Conservation (phyloP, 1,140 invertebrate species). For the Anoplophora glabripennis region DNA sequence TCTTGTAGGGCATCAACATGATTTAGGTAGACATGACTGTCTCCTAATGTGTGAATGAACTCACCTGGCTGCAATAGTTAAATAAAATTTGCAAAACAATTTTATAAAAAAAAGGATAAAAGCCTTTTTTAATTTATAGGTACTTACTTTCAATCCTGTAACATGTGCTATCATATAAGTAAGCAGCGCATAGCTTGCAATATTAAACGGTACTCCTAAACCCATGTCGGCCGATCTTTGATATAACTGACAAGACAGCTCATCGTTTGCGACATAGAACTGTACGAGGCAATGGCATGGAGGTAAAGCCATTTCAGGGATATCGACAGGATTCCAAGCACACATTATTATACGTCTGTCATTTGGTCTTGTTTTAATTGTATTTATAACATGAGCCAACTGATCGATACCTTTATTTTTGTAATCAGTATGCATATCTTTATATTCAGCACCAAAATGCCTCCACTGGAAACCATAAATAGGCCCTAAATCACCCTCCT, state of each 20-base stretch:
- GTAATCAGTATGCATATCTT: conserved; percentile 82
- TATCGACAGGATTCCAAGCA: conserved; percentile 92
- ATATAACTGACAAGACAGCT: conserved; percentile 89
- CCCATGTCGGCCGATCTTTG: conserved; percentile 98
- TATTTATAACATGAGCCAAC: conserved; percentile 79
- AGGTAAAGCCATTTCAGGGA: conserved; percentile 92
- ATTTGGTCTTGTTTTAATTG: conserved; percentile 79
- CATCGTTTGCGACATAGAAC: conserved; percentile 87
- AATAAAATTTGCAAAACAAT: conserved; percentile 16
- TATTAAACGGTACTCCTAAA: conserved; percentile 97
- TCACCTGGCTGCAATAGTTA: conserved; percentile 75
- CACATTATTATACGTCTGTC: conserved; percentile 90
- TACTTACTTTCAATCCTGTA: conserved; percentile 72
- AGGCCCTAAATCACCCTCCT: conserved; percentile 96
- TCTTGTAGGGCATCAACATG: conserved; percentile 83
- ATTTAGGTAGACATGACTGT: conserved; percentile 94
- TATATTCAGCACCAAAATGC: conserved; percentile 94
- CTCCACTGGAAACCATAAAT: conserved; percentile 99
- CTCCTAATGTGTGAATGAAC: conserved; percentile 94
- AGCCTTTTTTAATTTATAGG: conserved; percentile 2
- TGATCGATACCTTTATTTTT: conserved; percentile 89
- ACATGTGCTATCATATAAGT: conserved; percentile 97
- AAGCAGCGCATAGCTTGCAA: conserved; percentile 93
- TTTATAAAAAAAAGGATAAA: conserved; percentile 5
- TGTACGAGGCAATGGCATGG: conserved; percentile 95